phyloP scores from a whole-genome alignment of 1,140 invertebrate species.

The Solenopsis invicta region DNA sequence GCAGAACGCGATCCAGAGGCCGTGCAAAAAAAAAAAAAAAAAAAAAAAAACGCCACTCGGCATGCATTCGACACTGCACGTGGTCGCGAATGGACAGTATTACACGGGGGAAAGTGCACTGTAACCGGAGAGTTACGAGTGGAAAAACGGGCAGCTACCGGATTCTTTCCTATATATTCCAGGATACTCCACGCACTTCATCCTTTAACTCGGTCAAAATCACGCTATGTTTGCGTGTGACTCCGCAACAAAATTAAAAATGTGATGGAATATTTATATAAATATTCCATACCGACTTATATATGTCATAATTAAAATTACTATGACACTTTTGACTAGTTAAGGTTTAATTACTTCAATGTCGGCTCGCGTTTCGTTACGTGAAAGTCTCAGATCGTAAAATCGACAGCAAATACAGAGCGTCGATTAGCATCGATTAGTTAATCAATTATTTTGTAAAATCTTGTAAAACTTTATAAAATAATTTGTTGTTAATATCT shows the following conservation, averaged over 20 bases:
- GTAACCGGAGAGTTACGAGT: conserved; percentile 36
- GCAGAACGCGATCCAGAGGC: conserved; percentile 1
- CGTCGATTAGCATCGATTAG: too few relatives aligned
- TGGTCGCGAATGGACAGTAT: conserved; percentile 13
- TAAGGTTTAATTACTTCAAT: neutral
- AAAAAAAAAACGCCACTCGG: conserved; percentile 30
- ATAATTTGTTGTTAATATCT: too few relatives aligned
- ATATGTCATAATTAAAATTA: neutral
- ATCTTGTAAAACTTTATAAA: too few relatives aligned
- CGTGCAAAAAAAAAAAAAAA: neutral
- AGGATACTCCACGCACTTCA: conserved; percentile 3
- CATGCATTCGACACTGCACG: conserved; percentile 31
- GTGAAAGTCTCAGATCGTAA: neutral
- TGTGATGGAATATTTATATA: neutral
- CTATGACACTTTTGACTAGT: neutral
- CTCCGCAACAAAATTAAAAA: neutral
- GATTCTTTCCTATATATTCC: neutral
- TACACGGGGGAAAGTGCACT: neutral
- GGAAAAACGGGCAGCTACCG: conserved; percentile 6
- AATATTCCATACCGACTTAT: conserved; percentile 2
- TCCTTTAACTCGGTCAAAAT: conserved; percentile 9
- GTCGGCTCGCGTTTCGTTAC: neutral
- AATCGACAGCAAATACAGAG: neutral
- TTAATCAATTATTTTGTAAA: too few relatives aligned
- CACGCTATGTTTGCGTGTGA: neutral